Base-by-base conservation (phyloP, 2,113 vertebrate genomes). In the Apus apus region DNA sequence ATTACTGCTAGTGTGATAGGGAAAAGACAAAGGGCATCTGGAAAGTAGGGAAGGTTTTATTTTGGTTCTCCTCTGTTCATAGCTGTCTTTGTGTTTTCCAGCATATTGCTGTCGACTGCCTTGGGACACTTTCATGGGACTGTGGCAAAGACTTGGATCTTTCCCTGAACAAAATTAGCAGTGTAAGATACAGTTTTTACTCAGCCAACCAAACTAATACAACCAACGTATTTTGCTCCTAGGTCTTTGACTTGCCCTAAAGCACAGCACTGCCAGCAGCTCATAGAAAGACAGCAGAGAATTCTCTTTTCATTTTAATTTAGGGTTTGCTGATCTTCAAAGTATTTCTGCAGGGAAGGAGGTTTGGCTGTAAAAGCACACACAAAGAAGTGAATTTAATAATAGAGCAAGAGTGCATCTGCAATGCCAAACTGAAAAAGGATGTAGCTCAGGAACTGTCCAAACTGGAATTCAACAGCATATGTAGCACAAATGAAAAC, bases 271-370 rank as follows among this genome's bases (percentile, higher is more conserved):
- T 84, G 91, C 51, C 46, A 60, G 17, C 51, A 32, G 51, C 67
- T 93, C 40, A 38, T 7, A 66, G 72, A 80, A 64, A 73, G 13
- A 56, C 6, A 90, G 34, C 9, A 43, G 51, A 88, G 25, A 88
- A 60, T 51, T 77, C 25, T 51, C 48, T 23, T 66, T 85, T 77
- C 8, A 23, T 84, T 90, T 94, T 86, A 83, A 64, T 79, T 76
- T 82, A 62, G 21, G 7, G 11, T 83, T 90, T 80, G 27, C 13
- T 80, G 67, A 62, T 71, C 64, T 88, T 94, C 54, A 85, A 89
- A 91, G 43, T 79, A 57, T 85, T 94, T 87, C 71, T 76, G 5
- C 66, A 80, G 40, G 87, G 66, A 91, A 95, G 74, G 40, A 79
- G 11, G 9, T 77, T 90, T 80, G 54, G 16, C 30, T 67, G 34